phyloP scores from a whole-genome alignment of 1,140 invertebrate species.

The Bombus sylvicola region DNA sequence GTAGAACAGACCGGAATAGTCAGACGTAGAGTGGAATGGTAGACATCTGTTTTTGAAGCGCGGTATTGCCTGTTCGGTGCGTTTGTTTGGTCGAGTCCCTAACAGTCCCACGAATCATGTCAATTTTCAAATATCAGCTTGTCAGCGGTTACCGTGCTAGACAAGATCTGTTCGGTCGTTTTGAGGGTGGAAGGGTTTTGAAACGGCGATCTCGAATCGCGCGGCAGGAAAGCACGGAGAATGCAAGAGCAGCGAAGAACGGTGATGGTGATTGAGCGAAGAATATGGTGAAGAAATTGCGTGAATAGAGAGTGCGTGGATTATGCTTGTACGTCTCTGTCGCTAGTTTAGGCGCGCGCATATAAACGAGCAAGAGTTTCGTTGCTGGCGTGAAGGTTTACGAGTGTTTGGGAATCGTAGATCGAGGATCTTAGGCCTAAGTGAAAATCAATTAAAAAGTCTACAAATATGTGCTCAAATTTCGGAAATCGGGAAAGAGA shows the following conservation, averaged over 20 bases:
- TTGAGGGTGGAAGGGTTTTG: not conserved
- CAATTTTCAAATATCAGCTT: slow-evolving; percentile 17
- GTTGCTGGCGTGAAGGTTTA: not conserved
- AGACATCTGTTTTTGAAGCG: not conserved
- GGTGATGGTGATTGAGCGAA: not conserved
- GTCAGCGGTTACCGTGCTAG: too few relatives aligned
- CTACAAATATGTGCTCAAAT: slow-evolving; percentile 64
- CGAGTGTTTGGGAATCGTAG: not conserved
- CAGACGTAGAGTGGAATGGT: too few relatives aligned
- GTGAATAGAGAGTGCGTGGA: not conserved
- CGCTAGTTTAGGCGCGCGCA: not conserved
- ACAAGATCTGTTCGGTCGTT: slow-evolving; percentile 1
- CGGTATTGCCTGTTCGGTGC: not conserved
- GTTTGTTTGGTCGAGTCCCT: not conserved
- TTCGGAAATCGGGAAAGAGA: slow-evolving; percentile 30
- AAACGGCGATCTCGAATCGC: too few relatives aligned
- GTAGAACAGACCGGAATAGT: too few relatives aligned
- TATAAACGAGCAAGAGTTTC: not conserved
- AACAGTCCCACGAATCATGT: slow-evolving; percentile 14
- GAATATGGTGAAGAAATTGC: not conserved
- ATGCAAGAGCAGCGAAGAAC: too few relatives aligned
- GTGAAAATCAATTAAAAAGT: slow-evolving; percentile 68
- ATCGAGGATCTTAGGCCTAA: slow-evolving; percentile 69
- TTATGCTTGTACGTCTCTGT: slow-evolving; percentile 7
- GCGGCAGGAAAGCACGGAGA: too few relatives aligned